A percentile compares a stretch with the other conserved stretches of the same genome.
Conservation (phyloP, 2,888 invertebrate species). For the Thalpophila matura region DNA sequence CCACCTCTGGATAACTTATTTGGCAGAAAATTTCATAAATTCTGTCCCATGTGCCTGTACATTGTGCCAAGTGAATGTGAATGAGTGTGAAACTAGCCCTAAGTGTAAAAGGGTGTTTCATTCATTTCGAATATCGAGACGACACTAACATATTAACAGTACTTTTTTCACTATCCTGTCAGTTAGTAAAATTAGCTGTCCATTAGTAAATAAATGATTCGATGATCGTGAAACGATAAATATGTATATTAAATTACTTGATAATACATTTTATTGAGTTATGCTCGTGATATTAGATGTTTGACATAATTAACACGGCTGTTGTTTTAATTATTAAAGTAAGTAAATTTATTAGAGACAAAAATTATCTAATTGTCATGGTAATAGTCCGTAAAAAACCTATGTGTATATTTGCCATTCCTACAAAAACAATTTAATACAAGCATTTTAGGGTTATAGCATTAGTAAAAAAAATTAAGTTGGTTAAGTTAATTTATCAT, state of each 20-base stretch:
- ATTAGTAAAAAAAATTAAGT: too few species aligned
- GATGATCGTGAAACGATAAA: constrained; percentile 25
- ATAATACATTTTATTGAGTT: constrained; percentile 23
- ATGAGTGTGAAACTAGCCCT: background rate
- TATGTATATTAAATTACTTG: constrained; percentile 23
- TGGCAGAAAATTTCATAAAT: too few species aligned
- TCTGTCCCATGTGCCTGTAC: too few species aligned
- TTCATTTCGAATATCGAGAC: background rate
- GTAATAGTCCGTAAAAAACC: too few species aligned
- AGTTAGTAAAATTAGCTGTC: constrained; percentile 13
- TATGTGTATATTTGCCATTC: too few species aligned
- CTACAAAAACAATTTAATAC: too few species aligned
- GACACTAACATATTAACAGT: too few species aligned
- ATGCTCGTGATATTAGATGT: background rate
- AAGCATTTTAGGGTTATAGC: too few species aligned
- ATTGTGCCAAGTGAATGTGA: background rate
- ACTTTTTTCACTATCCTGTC: background rate
- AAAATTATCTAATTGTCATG: too few species aligned
- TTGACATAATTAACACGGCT: background rate
- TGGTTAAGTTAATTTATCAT: too few species aligned
- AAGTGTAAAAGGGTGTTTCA: background rate
- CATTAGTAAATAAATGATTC: background rate
- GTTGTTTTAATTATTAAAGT: constrained; percentile 1
- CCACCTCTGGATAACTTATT: too few species aligned
- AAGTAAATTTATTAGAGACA: too few species aligned